Evolutionary conservation across 2,888 invertebrate genomes (phyloP).

Genomic region (Xestia rhomboidea): DNA sequence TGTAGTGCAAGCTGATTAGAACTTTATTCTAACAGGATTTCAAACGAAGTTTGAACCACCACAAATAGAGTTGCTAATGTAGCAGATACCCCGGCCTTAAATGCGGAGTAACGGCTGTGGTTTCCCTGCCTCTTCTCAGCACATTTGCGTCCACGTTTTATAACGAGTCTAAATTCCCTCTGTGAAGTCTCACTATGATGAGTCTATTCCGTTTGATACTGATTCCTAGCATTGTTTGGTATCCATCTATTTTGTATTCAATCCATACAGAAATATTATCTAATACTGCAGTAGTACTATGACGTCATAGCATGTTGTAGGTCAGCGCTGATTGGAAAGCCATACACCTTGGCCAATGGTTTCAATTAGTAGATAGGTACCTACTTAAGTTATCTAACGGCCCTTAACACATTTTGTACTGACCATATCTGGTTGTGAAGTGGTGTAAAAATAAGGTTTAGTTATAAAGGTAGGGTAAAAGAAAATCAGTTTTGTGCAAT

Average conservation of each 20-base stretch:
- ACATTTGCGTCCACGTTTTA: no score
- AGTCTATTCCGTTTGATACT: background rate
- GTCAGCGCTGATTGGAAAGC: conserved; percentile 62
- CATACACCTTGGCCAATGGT: conserved; percentile 51
- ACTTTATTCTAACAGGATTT: no score
- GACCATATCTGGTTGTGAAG: conserved; percentile 9
- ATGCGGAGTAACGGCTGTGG: no score
- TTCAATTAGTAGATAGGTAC: conserved; percentile 39
- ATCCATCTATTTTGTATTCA: background rate
- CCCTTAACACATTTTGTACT: conserved; percentile 14
- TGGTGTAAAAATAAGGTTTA: conserved; percentile 5
- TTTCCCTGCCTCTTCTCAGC: no score
- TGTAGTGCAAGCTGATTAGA: no score
- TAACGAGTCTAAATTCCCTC: background rate
- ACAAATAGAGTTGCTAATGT: no score
- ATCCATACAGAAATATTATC: conserved; percentile 36
- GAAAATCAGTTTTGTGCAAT: conserved; percentile 45
- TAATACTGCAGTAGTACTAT: conserved; percentile 36
- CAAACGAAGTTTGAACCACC: no score
- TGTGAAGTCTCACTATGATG: background rate
- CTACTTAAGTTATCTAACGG: conserved; percentile 41
- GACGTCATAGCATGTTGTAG: conserved; percentile 51
- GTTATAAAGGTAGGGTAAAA: conserved; percentile 23
- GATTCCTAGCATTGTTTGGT: background rate
- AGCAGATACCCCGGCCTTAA: no score